phyloP scores from a whole-genome alignment of 2,888 invertebrate species.

The Caenorhabditis drosophilae region DNA sequence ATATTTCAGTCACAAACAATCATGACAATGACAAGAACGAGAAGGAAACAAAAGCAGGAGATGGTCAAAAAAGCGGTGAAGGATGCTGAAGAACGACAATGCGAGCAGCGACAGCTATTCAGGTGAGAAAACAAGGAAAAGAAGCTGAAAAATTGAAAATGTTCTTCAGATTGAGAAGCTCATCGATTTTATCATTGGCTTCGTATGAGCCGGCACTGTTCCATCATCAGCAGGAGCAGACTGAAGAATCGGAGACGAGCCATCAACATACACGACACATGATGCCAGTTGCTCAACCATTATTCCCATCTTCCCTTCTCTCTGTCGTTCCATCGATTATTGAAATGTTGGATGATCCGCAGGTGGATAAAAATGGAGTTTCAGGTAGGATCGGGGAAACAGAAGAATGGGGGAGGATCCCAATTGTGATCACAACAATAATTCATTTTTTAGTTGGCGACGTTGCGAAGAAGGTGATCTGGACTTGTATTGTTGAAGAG shows the following conservation, averaged over 20 bases:
- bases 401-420: background rate
- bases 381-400: slow-evolving; percentile 69
- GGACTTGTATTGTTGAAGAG: slow-evolving; percentile 97
- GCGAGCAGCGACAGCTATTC: slow-evolving; percentile 55
- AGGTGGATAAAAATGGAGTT: slow-evolving; percentile 89
- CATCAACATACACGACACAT: slow-evolving; percentile 72
- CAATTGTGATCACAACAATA: background rate
- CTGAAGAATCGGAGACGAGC: slow-evolving; percentile 53
- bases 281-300: slow-evolving; percentile 87
- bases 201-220: slow-evolving; percentile 92
- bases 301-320: slow-evolving; percentile 95
- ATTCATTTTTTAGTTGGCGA: slow-evolving; percentile 81
- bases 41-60: slow-evolving; percentile 98
- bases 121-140: too few species aligned
- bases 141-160: too few species aligned
- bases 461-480: slow-evolving; percentile 94
- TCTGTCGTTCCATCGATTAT: slow-evolving; percentile 94
- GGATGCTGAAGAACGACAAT: slow-evolving; percentile 87
- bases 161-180: slow-evolving; percentile 86
- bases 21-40: slow-evolving; percentile 96
- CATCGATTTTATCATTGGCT: slow-evolving; percentile 91
- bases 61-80: slow-evolving; percentile 91
- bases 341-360: slow-evolving; percentile 90
- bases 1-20: slow-evolving; percentile 67
- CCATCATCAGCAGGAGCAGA: slow-evolving; percentile 72